phyloP scores from a whole-genome alignment of 2,113 vertebrate species.

The Albula glossodonta region DNA sequence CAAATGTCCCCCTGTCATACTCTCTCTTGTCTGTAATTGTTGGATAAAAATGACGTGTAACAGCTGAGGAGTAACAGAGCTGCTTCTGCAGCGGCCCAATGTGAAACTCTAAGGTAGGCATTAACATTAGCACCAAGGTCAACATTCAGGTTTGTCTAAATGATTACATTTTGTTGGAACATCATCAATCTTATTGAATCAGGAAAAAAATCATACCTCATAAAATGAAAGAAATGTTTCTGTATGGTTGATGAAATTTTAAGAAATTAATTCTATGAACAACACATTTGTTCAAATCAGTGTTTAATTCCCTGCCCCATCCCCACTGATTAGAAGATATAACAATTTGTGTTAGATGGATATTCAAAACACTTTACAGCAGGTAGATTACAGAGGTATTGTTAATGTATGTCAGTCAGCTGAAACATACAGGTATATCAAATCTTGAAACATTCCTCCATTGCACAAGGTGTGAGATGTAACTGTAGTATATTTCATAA shows the following conservation, averaged over 20 bases:
- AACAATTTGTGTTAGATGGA: no score
- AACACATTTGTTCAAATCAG: neutral
- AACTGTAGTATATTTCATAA: no score
- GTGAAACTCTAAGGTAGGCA: conserved; percentile 9
- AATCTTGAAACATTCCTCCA: no score
- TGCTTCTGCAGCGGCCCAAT: neutral
- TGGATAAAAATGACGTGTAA: neutral
- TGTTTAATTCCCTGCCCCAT: no score
- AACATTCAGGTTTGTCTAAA: conserved; percentile 21
- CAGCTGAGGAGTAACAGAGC: no score
- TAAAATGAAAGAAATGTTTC: neutral
- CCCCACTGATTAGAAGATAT: no score
- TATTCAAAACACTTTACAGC: no score
- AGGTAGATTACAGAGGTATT: no score
- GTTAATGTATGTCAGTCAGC: no score
- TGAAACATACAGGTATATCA: no score
- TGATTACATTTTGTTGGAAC: conserved; percentile 29
- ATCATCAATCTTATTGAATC: conserved; percentile 27
- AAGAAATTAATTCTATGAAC: conserved; percentile 15
- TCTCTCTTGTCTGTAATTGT: conserved; percentile 14
- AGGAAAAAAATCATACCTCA: neutral
- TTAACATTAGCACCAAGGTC: conserved; percentile 26
- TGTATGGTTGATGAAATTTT: neutral
- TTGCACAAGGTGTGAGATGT: no score
- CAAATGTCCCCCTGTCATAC: conserved; percentile 4